Evolutionary conservation across 2,797 vertebrate species (phyloP), one percentile per base, ranked within the genome.

Genomic region (Protosalanx chinensis): DNA sequence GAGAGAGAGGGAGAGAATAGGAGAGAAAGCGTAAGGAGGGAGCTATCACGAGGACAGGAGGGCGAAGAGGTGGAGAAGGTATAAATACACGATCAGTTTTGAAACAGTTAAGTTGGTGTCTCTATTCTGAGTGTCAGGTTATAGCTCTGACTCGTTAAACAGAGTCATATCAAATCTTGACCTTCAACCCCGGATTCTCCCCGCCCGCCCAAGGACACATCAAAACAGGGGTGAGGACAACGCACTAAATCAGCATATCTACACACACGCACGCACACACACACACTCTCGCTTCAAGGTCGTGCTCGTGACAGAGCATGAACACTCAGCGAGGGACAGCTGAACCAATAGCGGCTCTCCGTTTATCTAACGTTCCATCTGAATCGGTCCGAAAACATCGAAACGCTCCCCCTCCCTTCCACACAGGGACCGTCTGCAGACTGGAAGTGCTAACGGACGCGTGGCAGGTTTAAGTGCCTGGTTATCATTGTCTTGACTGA

Each of bases 251-350:
- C 60, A 71, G 59, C 49, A 65, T 7, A 27, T 13, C 23, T n/a
- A 65, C 64, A 65, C 64, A 51, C 64, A 65, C 63, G 41, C 63
- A 49, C 20, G 23, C 37, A 66, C 63, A 46, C 63, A 66, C 41
- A 49, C 37, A 49, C 64, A 66, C 20, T 20, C 62, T n/a, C 18
- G 8, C 6, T 37, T 10, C 61, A 68, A 70, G 74, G 73, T 73
- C 71, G 30, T 2, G 66, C 49, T 68, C 67, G 51, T 20, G 37
- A 32, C 51, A 41, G 51, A 60, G 32, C 61, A 46, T 27, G 51
- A 13, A 74, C 4, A 67, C 8, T 8, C 27, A 62, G 56, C 57
- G 64, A 73, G 27, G 46, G 61, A 71, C 70, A 71, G 63, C 74
- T 72, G 74, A 75, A 67, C 2, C 29, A 72, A 76, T 27, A 72